phyloP scores from a whole-genome alignment of 2,888 invertebrate genomes.

The Ophraella communa region DNA sequence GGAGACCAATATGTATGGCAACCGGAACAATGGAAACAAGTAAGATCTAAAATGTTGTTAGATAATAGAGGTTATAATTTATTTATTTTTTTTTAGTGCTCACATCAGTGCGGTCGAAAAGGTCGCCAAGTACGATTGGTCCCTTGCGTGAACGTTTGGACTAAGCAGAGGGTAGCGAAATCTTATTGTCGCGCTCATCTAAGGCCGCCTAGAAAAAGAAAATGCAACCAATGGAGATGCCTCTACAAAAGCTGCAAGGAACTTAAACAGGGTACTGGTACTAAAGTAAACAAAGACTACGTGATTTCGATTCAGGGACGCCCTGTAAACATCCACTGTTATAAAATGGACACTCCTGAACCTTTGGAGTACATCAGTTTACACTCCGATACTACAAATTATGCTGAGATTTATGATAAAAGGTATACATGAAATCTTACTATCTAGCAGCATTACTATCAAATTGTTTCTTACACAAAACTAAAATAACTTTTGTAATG shows the following conservation, averaged over 20 bases:
- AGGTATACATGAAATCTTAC: constrained; percentile 57
- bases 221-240: constrained; percentile 67
- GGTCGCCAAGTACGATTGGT: constrained; percentile 67
- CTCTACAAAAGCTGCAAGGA: constrained; percentile 53
- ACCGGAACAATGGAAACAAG: constrained; percentile 64
- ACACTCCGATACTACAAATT: constrained; percentile 71
- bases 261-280: constrained; percentile 54
- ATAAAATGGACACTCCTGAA: constrained; percentile 71
- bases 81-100: constrained; percentile 66
- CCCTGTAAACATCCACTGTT: constrained; percentile 73
- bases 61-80: too few relatives aligned
- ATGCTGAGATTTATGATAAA: constrained; percentile 78
- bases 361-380: constrained; percentile 81
- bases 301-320: constrained; percentile 68
- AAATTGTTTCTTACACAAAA: too few relatives aligned
- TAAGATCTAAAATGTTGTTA: too few relatives aligned
- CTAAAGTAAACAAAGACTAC: constrained; percentile 72
- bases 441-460: too few relatives aligned
- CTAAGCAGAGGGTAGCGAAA: constrained; percentile 59
- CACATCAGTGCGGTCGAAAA: constrained; percentile 69
- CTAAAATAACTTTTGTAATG: too few relatives aligned
- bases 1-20: constrained; percentile 64
- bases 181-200: constrained; percentile 59
- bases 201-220: constrained; percentile 63
- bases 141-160: constrained; percentile 62